phyloP scores from a whole-genome alignment of 2,888 invertebrate species.

The Ochropleura leucogaster region DNA sequence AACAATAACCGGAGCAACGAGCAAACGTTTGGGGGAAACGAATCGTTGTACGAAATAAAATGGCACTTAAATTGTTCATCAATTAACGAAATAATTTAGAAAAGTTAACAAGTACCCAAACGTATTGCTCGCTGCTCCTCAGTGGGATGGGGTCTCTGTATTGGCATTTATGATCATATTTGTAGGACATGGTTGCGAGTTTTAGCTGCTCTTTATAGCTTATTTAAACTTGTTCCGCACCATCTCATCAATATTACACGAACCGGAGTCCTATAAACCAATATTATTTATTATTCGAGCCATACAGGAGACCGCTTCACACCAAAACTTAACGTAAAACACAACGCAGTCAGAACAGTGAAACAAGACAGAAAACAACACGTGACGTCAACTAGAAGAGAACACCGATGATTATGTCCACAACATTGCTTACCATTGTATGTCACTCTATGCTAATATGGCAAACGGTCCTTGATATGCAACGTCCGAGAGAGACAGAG shows the following conservation, averaged over 20 bases:
- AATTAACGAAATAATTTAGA: slow-evolving; percentile 66
- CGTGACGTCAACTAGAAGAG: slow-evolving; percentile 74
- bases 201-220: neutral
- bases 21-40: slow-evolving; percentile 42
- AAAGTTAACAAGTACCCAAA: slow-evolving; percentile 60
- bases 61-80: slow-evolving; percentile 73
- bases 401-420: slow-evolving; percentile 87
- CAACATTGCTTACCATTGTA: slow-evolving; percentile 82
- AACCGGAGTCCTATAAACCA: neutral
- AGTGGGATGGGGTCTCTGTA: slow-evolving; percentile 30
- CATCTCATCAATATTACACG: neutral
- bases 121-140: slow-evolving; percentile 40
- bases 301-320: slow-evolving; percentile 37
- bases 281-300: neutral
- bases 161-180: neutral
- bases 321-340: slow-evolving; percentile 62
- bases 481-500: slow-evolving; percentile 71
- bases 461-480: slow-evolving; percentile 88
- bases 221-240: neutral
- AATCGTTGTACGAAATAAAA: slow-evolving; percentile 66
- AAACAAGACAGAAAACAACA: slow-evolving; percentile 73
- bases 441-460: slow-evolving; percentile 84
- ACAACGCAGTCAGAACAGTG: slow-evolving; percentile 59
- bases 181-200: neutral
- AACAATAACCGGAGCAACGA: slow-evolving; percentile 43